Evolutionary conservation across 2,888 invertebrate species (phyloP), one percentile per base, ranked within the genome.

Genomic region (Dorcus parallelipipedus): DNA sequence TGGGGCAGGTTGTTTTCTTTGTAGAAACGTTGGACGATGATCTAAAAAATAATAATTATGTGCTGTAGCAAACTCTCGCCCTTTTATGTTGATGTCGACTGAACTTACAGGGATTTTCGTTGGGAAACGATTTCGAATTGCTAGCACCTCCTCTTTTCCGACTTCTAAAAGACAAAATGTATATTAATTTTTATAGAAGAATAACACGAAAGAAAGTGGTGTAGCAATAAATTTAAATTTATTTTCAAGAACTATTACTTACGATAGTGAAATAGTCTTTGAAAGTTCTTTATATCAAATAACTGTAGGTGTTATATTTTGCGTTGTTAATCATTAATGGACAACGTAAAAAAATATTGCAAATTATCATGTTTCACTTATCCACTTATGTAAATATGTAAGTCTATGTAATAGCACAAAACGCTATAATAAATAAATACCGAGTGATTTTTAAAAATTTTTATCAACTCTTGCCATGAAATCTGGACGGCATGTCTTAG

Each of bases 11-110:
- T 84, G 67, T 83, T 85, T 78, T 95, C 95, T 73, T 89, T 91
- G 69, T 85, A 82, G 73, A 88, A 93, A 71, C 89, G 82, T 77
- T 93, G 91, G 42, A 94, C 90, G 71, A 94, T 90, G 61, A 94
- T 84, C 88, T 93, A 82, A 38, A 81, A 74, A 50, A 73, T 57
- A 45, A n/a, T 7, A 7, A 48, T 48, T 38, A 50, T 9, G 10
- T 38, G 48, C 9, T 7, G 20, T n/a, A 41, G 55, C 55, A 56
- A 26, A 55, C 26, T n/a, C 10, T 38, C 38, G 7, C n/a, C 9
- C 2, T 33, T 38, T n/a, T 8, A 40, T 9, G n/a, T 23, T 40
- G 42, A 51, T 5, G 3, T 17, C 5, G 26, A 48, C 49, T 7
- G 71, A 60, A 84, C 88, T 85, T 80, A 91, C 91, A 65, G 91